phyloP scores from a whole-genome alignment of 2,888 invertebrate genomes.

The Mechanitis mazaeus region DNA sequence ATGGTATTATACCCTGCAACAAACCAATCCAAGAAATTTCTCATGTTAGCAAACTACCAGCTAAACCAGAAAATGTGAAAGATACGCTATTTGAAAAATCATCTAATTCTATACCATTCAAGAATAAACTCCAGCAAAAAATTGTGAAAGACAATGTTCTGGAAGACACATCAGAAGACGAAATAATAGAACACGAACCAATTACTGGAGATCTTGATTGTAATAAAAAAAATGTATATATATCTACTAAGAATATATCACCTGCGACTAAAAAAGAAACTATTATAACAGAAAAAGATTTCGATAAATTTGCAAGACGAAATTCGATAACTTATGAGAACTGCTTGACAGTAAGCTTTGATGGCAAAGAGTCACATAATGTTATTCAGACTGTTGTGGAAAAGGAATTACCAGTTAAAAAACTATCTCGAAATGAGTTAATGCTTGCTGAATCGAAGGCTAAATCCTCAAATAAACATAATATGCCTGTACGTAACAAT shows the following conservation, averaged over 20 bases:
- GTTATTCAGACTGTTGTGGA: constrained; percentile 54
- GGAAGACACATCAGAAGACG: constrained; percentile 39
- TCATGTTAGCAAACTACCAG: constrained; percentile 37
- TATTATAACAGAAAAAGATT: constrained; percentile 68
- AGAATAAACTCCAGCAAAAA: constrained; percentile 40
- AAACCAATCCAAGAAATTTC: constrained; percentile 58
- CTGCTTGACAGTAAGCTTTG: constrained; percentile 57
- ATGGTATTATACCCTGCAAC: constrained; percentile 63
- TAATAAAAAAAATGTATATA: constrained; percentile 22
- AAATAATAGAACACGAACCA: constrained; percentile 43
- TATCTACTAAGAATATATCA: constrained; percentile 40
- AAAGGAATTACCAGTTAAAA: constrained; percentile 46
- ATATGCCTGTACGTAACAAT: constrained; percentile 36
- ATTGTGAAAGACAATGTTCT: constrained; percentile 27
- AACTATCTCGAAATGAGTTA: constrained; percentile 47
- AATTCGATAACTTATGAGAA: constrained; percentile 67
- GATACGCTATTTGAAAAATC: constrained; percentile 40
- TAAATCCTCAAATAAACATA: constrained; percentile 44
- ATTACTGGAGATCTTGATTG: constrained; percentile 41
- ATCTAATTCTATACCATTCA: constrained; percentile 45
- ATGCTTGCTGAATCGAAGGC: constrained; percentile 46
- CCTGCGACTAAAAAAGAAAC: constrained; percentile 50
- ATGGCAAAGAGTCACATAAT: constrained; percentile 52
- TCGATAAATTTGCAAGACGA: constrained; percentile 66
- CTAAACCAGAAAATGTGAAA: constrained; percentile 40